Conservation (phyloP, 2,797 vertebrate genomes). For the Gymnocypris eckloni region DNA sequence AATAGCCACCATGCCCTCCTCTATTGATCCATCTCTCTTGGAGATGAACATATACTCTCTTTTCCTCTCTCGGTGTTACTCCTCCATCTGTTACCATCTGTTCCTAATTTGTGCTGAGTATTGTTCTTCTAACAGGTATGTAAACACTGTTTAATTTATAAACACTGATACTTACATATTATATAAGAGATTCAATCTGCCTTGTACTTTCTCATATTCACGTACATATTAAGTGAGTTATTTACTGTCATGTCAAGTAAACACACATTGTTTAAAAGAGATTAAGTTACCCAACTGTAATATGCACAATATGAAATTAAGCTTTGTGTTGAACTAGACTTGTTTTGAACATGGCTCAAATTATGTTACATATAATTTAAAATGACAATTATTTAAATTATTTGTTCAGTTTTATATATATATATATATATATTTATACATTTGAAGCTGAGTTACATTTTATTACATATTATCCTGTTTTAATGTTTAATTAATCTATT, state of each 20-base stretch:
- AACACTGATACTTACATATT: background rate
- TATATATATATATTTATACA: too few species aligned
- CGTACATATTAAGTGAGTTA: background rate
- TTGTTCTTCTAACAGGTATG: background rate
- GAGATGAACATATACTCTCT: constrained; percentile 30
- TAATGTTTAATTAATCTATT: background rate
- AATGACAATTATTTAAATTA: background rate
- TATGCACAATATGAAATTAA: background rate
- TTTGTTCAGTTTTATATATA: too few species aligned
- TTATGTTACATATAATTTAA: background rate
- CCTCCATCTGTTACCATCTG: constrained; percentile 36
- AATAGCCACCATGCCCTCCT: constrained; percentile 50
- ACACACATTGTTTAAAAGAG: background rate
- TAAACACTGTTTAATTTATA: constrained; percentile 38
- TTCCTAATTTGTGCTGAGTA: constrained; percentile 41
- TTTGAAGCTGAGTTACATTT: background rate
- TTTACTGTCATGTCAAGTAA: background rate
- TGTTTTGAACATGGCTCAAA: background rate
- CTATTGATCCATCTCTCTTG: constrained; percentile 43
- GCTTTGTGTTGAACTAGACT: background rate
- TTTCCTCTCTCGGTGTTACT: constrained; percentile 24
- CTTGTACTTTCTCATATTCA: background rate
- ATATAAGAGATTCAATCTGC: background rate
- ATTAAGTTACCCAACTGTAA: background rate
- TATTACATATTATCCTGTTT: background rate